Evolutionary conservation across 1,140 invertebrate species (phyloP), one percentile per base, ranked within the genome.

Genomic region (Halyomorpha halys): DNA sequence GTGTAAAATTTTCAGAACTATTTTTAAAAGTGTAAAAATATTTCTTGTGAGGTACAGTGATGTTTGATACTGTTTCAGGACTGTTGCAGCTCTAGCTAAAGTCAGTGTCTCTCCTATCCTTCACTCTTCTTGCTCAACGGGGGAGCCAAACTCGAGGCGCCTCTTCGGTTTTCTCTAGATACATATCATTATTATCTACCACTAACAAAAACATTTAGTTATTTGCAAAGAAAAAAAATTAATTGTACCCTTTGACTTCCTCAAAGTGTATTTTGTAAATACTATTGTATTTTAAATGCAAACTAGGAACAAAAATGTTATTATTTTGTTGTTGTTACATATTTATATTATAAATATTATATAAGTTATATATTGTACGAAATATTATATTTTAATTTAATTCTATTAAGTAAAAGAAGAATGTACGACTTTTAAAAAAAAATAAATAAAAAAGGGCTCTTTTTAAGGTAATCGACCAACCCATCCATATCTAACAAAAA

Each of bases 291-390:
- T 62, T 45, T 62, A 62, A 62, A 44, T 62, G 61, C 39, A 45
- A 44, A 49, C 61, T 45, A 49, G 39, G 45, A 62, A 61, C 59
- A 61, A 62, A 51, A 60, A 61, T 65, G 53, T 64, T 63, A 53
- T 65, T 65, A 61, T 65, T 59, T 65, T 65, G 60, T 65, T 65
- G 64, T 65, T 65, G 60, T 65, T 53, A 62, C 39, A 64, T 64
- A 64, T 59, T 51, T 65, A 65, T 61, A 63, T 54, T 51, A 56
- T 47, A 56, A 49, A 62, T 65, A 61, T 39, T 61, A 61, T 47
- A 30, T 56, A 53, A 62, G 49, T 49, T 47, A 47, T 65, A 60
- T 34, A 62, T 19, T 49, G 49, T 53, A 61, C 44, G 27, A 62
- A 49, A 61, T 65, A 60, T 59, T 30, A n/a, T 61, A 61, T 65